These are phyloP conservation scores for Ameiurus melas DNA, from an alignment of 2,113 vertebrate genomes.

Conservation along the genomic window DNA sequence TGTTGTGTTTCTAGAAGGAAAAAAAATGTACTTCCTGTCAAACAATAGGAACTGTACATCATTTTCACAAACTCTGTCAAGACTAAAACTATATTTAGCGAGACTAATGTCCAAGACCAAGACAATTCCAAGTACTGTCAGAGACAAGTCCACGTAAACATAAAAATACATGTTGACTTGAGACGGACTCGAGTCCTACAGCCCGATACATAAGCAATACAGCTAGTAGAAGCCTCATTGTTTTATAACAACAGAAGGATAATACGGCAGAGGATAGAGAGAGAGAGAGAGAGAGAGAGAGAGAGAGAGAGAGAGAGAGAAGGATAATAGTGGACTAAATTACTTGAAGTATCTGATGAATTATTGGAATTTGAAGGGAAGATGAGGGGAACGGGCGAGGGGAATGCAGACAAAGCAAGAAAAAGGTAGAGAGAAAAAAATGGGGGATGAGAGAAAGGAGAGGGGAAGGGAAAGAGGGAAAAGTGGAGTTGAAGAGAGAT, in stretches of 20 bases:
- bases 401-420: constrained; percentile 29
- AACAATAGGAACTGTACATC: not conserved
- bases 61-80: not conserved
- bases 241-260: not conserved
- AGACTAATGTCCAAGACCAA: not conserved
- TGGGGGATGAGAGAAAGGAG: constrained; percentile 32
- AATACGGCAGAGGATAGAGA: not conserved
- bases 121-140: too few relatives aligned
- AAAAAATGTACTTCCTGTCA: not conserved
- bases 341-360: constrained; percentile 58
- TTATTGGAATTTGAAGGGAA: constrained; percentile 9
- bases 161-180: not conserved
- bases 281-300: constrained; percentile 48
- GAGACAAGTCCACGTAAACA: not conserved
- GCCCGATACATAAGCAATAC: too few relatives aligned
- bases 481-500: constrained; percentile 72
- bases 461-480: constrained; percentile 64
- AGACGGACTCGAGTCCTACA: not conserved
- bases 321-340: constrained; percentile 60
- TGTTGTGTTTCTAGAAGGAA: not conserved
- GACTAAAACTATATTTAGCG: not conserved
- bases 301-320: constrained; percentile 47
- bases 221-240: not conserved
- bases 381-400: constrained; percentile 3
- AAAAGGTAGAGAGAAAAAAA: constrained; percentile 12